Conservation (phyloP, 2,888 invertebrate genomes). For the Torymus auratus region DNA sequence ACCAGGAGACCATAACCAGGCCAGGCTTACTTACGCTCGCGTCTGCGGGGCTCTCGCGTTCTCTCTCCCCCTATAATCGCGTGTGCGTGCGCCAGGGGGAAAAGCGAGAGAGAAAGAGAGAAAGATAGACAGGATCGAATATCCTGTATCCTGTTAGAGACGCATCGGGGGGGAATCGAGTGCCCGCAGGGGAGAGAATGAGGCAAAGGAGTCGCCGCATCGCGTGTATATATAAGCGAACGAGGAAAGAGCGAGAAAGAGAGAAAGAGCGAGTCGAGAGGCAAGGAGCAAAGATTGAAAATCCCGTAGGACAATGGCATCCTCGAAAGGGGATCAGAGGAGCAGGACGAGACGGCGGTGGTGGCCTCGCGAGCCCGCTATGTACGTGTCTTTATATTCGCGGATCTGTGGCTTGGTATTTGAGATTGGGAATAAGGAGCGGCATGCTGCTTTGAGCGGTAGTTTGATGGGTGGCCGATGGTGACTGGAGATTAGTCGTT, state of each 20-base stretch:
- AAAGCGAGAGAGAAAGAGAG: conserved; percentile 42
- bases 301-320: conserved; percentile 72
- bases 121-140: conserved; percentile 32
- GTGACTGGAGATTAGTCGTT: too few species aligned
- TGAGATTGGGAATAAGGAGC: conserved; percentile 7
- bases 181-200: conserved; percentile 48
- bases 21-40: conserved; percentile 55
- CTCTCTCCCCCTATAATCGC: background rate
- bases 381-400: background rate
- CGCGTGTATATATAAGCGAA: too few species aligned
- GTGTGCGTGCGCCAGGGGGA: background rate
- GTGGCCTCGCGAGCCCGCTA: background rate
- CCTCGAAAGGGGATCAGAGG: conserved; percentile 70
- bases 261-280: conserved; percentile 58
- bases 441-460: too few species aligned
- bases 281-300: conserved; percentile 14
- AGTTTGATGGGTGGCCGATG: too few species aligned
- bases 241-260: conserved; percentile 55
- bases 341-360: conserved; percentile 69
- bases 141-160: conserved; percentile 50
- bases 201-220: conserved; percentile 16
- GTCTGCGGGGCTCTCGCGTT: background rate
- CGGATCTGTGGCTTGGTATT: conserved; percentile 14
- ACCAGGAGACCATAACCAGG: conserved; percentile 67
- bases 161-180: conserved; percentile 59